Conservation (phyloP, 1,140 invertebrate genomes). For the Micrasema longulum region DNA sequence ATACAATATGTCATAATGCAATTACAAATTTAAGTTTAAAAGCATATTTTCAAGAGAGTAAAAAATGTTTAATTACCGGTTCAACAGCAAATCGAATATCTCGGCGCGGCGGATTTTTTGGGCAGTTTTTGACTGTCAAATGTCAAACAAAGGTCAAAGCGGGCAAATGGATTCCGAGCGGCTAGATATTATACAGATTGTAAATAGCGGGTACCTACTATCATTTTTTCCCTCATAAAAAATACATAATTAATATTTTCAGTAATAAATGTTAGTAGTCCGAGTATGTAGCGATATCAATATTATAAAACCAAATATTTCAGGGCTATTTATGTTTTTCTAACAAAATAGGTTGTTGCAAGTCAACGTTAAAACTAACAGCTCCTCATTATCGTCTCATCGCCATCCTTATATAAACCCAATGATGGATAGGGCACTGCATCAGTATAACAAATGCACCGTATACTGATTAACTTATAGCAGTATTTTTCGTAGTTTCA, state of each 20-base stretch:
- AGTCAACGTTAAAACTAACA: too few species aligned
- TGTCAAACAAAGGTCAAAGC: slow-evolving; percentile 32
- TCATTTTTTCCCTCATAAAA: background rate
- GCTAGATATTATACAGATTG: background rate
- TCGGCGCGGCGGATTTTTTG: too few species aligned
- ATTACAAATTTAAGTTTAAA: background rate
- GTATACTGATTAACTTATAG: too few species aligned
- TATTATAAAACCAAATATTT: too few species aligned
- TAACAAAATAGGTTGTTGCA: too few species aligned
- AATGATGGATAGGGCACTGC: too few species aligned
- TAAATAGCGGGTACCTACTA: background rate
- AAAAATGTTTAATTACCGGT: slow-evolving; percentile 11
- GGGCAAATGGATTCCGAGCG: slow-evolving; percentile 3
- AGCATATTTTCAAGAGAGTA: background rate
- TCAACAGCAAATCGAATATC: background rate
- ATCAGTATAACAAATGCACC: too few species aligned
- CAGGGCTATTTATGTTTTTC: too few species aligned
- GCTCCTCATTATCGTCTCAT: too few species aligned
- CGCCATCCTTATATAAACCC: too few species aligned
- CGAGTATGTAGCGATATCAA: background rate
- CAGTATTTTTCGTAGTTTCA: too few species aligned
- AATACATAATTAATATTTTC: background rate
- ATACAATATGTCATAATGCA: background rate
- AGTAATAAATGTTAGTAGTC: background rate
- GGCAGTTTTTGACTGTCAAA: too few species aligned